These are phyloP conservation scores for Timandra comae DNA, from an alignment of 2,888 invertebrate species.

Conservation along the genomic window DNA sequence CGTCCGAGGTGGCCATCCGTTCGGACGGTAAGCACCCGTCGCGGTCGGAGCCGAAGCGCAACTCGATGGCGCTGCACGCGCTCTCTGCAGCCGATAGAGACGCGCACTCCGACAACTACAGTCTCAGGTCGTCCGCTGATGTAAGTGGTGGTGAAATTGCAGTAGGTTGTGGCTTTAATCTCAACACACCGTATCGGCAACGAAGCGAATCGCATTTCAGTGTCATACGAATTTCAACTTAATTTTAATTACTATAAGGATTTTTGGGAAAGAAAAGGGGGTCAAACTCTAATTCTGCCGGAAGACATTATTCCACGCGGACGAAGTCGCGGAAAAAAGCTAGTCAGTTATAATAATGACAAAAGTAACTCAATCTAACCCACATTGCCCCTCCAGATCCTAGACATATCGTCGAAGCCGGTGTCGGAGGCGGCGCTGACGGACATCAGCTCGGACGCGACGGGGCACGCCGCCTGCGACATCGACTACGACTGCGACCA, in stretches of 20 bases:
- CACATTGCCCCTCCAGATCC: constrained; percentile 50
- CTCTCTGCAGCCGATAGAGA: constrained; percentile 52
- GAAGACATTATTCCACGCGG: too few relatives aligned
- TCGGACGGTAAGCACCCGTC: constrained; percentile 50
- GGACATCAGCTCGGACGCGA: constrained; percentile 72
- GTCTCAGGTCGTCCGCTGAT: constrained; percentile 67
- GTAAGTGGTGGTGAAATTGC: constrained; percentile 37
- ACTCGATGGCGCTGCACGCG: constrained; percentile 47
- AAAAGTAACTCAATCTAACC: too few relatives aligned
- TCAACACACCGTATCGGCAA: too few relatives aligned
- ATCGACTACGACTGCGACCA: constrained; percentile 72
- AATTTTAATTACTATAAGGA: too few relatives aligned
- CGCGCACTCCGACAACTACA: constrained; percentile 69
- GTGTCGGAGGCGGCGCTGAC: constrained; percentile 70
- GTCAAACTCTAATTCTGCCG: too few relatives aligned
- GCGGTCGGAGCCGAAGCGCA: constrained; percentile 49
- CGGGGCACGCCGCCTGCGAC: constrained; percentile 72
- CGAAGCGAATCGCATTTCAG: too few relatives aligned
- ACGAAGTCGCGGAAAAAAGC: too few relatives aligned
- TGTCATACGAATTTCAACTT: too few relatives aligned
- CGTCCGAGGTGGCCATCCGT: constrained; percentile 49
- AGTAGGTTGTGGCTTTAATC: too few relatives aligned
- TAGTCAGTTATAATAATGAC: too few relatives aligned
- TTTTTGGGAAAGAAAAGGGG: too few relatives aligned
- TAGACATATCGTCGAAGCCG: constrained; percentile 72